Percentiles rank a stretch among this genome's conserved stretches.
Evolutionary conservation across 2,113 vertebrate genomes (phyloP).

Genomic region (Talpa occidentalis): DNA sequence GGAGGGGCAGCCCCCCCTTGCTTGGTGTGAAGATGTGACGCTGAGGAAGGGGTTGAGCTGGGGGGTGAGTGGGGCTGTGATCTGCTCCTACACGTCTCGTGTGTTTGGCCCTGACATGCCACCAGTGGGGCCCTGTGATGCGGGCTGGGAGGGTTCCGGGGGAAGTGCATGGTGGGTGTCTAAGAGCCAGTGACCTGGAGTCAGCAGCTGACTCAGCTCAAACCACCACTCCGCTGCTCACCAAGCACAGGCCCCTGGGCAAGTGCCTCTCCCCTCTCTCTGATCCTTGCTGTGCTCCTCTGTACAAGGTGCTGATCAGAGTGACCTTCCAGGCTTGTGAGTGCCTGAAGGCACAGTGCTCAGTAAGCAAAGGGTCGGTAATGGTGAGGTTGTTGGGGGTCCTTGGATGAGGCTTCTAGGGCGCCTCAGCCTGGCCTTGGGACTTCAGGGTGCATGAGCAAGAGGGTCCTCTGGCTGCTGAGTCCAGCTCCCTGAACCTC

Average conservation of each 20-base stretch:
- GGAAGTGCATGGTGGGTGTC: not conserved
- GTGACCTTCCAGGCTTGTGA: not conserved
- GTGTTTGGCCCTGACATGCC: not conserved
- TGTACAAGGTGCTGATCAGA: not conserved
- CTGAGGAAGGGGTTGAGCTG: not conserved
- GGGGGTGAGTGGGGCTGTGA: not conserved
- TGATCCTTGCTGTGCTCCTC: not conserved
- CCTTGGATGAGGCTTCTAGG: not conserved
- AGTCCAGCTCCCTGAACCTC: not conserved
- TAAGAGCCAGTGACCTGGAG: not conserved
- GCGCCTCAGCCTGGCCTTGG: not conserved
- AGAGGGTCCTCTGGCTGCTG: not conserved
- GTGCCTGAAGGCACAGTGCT: rapidly evolving
- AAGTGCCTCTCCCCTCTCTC: not conserved
- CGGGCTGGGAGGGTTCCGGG: not conserved
- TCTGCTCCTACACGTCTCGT: not conserved
- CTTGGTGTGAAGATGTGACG: not conserved
- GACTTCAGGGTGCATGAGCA: rapidly evolving
- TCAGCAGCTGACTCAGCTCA: not conserved
- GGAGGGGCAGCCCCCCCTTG: not conserved
- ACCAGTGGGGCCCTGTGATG: not conserved
- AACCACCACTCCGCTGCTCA: not conserved
- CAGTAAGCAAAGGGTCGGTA: rapidly evolving
- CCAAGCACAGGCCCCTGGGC: not conserved
- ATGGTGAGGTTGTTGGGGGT: no score